Conservation (phyloP, 2,888 invertebrate genomes). For the Graphium colonna region DNA sequence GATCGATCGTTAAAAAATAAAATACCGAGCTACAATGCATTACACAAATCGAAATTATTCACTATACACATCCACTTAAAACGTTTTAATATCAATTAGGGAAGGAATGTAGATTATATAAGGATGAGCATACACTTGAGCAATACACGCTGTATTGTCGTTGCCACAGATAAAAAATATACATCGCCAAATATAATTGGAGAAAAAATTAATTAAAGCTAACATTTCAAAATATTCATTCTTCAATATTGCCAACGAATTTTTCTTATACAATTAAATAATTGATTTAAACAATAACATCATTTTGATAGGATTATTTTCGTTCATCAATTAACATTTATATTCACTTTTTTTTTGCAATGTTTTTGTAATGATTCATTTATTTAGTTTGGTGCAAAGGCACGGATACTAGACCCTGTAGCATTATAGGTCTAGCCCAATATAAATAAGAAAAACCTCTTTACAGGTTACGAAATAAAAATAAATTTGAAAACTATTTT, state of each 20-base stretch:
- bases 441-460: not conserved
- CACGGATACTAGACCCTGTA: slow-evolving; percentile 5
- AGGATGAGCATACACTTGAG: slow-evolving; percentile 70
- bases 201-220: slow-evolving; percentile 37
- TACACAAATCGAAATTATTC: slow-evolving; percentile 38
- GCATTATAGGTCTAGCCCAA: not conserved
- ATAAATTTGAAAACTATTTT: not conserved
- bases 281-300: too few species aligned
- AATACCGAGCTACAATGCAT: slow-evolving; percentile 29
- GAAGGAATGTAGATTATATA: slow-evolving; percentile 37
- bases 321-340: too few species aligned
- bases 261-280: too few species aligned
- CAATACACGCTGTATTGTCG: slow-evolving; percentile 72
- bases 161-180: slow-evolving; percentile 50
- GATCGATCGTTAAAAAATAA: slow-evolving; percentile 49
- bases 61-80: slow-evolving; percentile 32
- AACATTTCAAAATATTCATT: slow-evolving; percentile 28
- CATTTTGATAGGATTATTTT: too few species aligned
- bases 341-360: too few species aligned
- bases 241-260: slow-evolving; percentile 36
- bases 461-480: not conserved
- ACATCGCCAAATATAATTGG: slow-evolving; percentile 55
- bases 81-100: slow-evolving; percentile 29
- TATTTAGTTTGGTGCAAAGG: not conserved
- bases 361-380: too few species aligned